A percentile compares a stretch with the other conserved stretches of the same genome.
These are phyloP conservation scores for Tipula lateralis DNA, from an alignment of 2,888 invertebrate genomes.

Conservation along the genomic window DNA sequence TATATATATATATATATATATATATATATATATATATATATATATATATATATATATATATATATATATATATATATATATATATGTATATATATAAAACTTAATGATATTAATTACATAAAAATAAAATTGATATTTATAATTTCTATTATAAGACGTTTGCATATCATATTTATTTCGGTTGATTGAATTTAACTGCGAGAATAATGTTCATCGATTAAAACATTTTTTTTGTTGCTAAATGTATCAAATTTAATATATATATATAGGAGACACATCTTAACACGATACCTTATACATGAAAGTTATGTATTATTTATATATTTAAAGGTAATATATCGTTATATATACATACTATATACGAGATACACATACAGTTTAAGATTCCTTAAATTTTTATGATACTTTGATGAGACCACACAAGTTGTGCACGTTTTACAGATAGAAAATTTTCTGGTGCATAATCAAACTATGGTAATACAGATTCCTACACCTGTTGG, in stretches of 20 bases:
- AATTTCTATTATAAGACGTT: not conserved
- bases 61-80: too few relatives aligned
- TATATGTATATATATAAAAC: not conserved
- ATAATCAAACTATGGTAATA: too few relatives aligned
- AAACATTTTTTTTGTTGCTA: not conserved
- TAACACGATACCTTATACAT: not conserved
- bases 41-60: too few relatives aligned
- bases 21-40: too few relatives aligned
- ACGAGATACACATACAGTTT: not conserved
- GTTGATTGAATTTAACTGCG: conserved; percentile 19
- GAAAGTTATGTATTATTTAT: not conserved
- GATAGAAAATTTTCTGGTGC: too few relatives aligned
- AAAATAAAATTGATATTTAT: not conserved
- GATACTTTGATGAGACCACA: not conserved
- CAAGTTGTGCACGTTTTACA: too few relatives aligned
- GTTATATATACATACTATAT: not conserved
- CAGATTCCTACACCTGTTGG: too few relatives aligned
- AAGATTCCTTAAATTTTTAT: not conserved
- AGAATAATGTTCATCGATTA: conserved; percentile 15
- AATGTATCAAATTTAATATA: not conserved
- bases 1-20: too few relatives aligned
- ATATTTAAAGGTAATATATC: not conserved
- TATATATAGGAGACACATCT: not conserved
- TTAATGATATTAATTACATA: not conserved
- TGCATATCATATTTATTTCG: not conserved